Evolutionary conservation across 2,797 vertebrate genomes (phyloP).

Genomic region (Hapalemur alaotrensis): DNA sequence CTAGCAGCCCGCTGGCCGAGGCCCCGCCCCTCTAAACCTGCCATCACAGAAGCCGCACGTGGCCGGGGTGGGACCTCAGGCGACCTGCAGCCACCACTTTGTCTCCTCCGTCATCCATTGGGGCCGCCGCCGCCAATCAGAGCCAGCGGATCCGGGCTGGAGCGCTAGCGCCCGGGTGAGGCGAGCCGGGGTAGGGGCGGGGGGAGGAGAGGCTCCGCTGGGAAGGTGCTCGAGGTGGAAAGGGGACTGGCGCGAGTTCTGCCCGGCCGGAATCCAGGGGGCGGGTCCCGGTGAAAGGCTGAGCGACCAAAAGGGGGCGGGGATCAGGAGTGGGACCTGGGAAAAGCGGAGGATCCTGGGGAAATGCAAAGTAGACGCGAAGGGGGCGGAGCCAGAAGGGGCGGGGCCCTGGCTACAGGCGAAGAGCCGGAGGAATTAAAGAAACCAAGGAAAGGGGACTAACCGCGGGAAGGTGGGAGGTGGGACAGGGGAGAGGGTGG

Average conservation of each 20-base stretch:
- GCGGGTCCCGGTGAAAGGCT: not conserved
- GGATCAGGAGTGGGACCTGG: not conserved
- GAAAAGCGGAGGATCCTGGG: slow-evolving; percentile 40
- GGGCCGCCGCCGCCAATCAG: slow-evolving; percentile 62
- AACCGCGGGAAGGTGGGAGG: slow-evolving; percentile 38
- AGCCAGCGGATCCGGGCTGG: slow-evolving; percentile 38
- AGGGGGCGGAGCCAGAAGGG: slow-evolving; percentile 10
- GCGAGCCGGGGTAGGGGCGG: not conserved
- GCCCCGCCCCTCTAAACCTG: slow-evolving; percentile 70
- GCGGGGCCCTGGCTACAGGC: slow-evolving; percentile 9
- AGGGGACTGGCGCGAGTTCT: not conserved
- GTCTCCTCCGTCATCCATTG: slow-evolving; percentile 53
- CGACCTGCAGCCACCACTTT: slow-evolving; percentile 55
- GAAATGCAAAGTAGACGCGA: not conserved
- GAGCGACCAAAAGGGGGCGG: not conserved
- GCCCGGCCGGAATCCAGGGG: slow-evolving; percentile 33
- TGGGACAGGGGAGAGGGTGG: slow-evolving; percentile 56
- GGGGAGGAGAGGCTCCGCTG: not conserved
- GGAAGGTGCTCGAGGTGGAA: not conserved
- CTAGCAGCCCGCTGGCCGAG: not conserved
- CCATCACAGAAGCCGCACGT: slow-evolving; percentile 80
- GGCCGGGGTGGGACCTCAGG: slow-evolving; percentile 72
- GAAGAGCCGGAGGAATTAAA: not conserved
- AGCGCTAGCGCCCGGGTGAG: slow-evolving; percentile 44
- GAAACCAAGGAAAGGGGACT: not conserved